Evolutionary conservation across 2,797 vertebrate species (phyloP), one percentile per base, ranked within the genome.

Genomic region (Cossypha heuglini): DNA sequence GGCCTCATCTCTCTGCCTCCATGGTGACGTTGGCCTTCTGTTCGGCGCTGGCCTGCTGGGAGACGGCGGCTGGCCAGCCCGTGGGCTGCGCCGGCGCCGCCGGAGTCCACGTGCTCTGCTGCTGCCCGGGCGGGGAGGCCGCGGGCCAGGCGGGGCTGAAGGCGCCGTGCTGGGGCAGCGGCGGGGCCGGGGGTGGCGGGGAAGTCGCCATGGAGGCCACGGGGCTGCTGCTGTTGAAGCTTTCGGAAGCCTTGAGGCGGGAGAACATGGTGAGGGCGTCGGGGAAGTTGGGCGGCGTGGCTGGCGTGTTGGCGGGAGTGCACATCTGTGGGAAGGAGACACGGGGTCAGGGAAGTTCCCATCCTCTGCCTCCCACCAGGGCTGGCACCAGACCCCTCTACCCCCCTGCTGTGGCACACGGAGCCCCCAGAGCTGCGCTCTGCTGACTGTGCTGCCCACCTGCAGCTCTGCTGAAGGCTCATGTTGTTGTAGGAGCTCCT

Each of bases 231-330:
- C 98, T 98, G 97, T 98, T 98, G 97, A 99, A 99, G 97, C 99
- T 99, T 97, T 99, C 99, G 0, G 99, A 99, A 72, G 99, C 99
- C 97, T 99, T 99, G 97, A 99, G 99, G 83, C 99, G 98, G 55
- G 99, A 99, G 97, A 99, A 99, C 99, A 99, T 99, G 98, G 99
- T 98, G 97, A 99, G 98, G 26, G 99, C 98, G 0, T 99, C 99
- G 0, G 99, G 99, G 96, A 99, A 99, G 98, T 99, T 99, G 77
- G 99, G 99, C 54, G 99, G 99, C 9, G 99, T 99, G 61, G 99
- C 99, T 1, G 99, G 99, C 57, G 99, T 99, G 98, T 99, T 99
- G 98, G 99, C 99, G 0, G 99, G 99, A 97, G 99, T 99, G 97
- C 99, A 99, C 99, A 99, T 99, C 99, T 99, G 98, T 3, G 8